Evolutionary conservation across 2,888 invertebrate species (phyloP).

Genomic region (Tenthredo amoena): DNA sequence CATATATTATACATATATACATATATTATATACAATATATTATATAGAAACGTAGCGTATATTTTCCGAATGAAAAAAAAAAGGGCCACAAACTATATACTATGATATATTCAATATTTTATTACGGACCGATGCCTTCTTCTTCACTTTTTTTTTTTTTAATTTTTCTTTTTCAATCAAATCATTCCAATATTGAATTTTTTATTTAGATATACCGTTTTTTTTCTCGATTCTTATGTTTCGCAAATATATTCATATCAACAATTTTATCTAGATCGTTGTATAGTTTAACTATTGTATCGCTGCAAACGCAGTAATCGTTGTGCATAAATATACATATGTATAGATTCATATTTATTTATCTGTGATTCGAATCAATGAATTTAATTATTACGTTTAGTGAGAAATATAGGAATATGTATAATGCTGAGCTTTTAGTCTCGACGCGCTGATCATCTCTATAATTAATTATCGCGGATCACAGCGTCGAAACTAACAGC

Average conservation of each 20-base stretch:
- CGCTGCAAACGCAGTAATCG: background rate
- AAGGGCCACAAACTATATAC: background rate
- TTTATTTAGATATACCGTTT: background rate
- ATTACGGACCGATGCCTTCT: conserved; percentile 16
- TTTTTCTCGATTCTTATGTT: background rate
- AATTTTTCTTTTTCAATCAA: background rate
- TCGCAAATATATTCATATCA: background rate
- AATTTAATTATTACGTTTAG: background rate
- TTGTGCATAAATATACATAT: conserved; percentile 4
- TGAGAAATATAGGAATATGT: background rate
- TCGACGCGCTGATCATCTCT: background rate
- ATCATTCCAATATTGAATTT: background rate
- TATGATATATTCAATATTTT: background rate
- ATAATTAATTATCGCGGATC: background rate
- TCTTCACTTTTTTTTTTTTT: too few species aligned
- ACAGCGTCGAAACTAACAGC: background rate
- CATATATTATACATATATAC: background rate
- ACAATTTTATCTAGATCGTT: background rate
- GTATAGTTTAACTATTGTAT: background rate
- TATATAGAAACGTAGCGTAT: background rate
- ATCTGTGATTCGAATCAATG: conserved; percentile 31
- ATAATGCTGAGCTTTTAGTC: background rate
- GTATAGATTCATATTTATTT: background rate
- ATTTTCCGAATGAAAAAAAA: conserved; percentile 8
- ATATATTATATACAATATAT: background rate